phyloP scores from a whole-genome alignment of 37 sponge, comb jelly and placozoan species.

The Halisarca cf. caerulea region DNA sequence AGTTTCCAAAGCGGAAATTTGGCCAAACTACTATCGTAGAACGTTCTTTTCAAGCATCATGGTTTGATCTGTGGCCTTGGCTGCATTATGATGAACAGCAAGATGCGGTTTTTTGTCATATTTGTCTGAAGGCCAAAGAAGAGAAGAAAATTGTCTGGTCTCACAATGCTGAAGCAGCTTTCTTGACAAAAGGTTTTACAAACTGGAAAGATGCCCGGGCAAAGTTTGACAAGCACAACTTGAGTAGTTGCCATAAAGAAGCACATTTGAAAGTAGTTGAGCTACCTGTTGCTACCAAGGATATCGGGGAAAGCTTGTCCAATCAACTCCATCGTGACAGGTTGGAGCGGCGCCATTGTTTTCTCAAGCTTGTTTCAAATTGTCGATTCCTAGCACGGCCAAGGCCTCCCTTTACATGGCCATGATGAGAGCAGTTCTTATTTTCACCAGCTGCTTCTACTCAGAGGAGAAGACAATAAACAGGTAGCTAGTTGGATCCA shows the following conservation, averaged over 20 bases:
- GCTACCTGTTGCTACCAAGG: neutral
- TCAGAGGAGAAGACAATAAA: too few relatives aligned
- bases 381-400: too few relatives aligned
- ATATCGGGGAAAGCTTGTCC: neutral
- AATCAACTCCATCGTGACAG: neutral
- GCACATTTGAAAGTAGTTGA: neutral
- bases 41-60: neutral
- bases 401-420: too few relatives aligned
- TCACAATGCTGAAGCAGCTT: neutral
- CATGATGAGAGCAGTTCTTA: too few relatives aligned
- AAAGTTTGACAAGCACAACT: too few relatives aligned
- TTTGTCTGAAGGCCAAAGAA: neutral
- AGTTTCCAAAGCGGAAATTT: neutral
- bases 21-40: neutral
- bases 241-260: too few relatives aligned
- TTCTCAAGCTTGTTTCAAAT: too few relatives aligned
- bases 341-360: neutral
- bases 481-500: too few relatives aligned
- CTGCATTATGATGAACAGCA: neutral
- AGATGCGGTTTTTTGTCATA: neutral
- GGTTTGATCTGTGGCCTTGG: neutral
- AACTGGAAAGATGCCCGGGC: too few relatives aligned
- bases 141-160: neutral
- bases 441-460: too few relatives aligned
- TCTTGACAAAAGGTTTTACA: too few relatives aligned